phyloP scores from a whole-genome alignment of 2,888 invertebrate species.

The Cordilura impudica region DNA sequence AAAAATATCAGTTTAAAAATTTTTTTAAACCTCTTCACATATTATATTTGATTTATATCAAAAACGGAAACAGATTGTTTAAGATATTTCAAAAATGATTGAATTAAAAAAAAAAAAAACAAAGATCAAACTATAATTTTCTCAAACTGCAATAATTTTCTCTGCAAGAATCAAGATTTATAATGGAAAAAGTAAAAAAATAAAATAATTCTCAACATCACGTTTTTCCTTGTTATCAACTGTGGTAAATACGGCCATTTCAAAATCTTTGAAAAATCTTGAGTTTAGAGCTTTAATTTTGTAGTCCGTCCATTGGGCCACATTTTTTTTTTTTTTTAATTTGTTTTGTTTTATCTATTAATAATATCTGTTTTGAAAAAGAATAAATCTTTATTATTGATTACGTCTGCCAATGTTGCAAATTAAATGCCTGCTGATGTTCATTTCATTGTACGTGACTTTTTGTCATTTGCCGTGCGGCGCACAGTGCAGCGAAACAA shows the following conservation, averaged over 20 bases:
- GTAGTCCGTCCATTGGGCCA: constrained; percentile 34
- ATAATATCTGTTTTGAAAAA: background rate
- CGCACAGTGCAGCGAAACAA: constrained; percentile 1
- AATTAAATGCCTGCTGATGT: constrained; percentile 72
- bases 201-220: constrained; percentile 32
- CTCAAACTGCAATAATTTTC: constrained; percentile 55
- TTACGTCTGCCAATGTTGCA: constrained; percentile 76
- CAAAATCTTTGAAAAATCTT: constrained; percentile 54
- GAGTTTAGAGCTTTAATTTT: constrained; percentile 37
- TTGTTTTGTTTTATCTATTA: background rate
- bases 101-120: background rate
- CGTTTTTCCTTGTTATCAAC: constrained; percentile 42
- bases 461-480: constrained; percentile 53
- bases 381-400: constrained; percentile 71
- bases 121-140: constrained; percentile 44
- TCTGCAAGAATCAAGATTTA: constrained; percentile 5
- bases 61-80: constrained; percentile 53
- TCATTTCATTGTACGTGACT: constrained; percentile 57
- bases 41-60: constrained; percentile 36
- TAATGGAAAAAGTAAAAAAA: constrained; percentile 8
- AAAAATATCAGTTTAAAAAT: no score
- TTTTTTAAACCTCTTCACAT: no score
- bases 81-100: constrained; percentile 23
- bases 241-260: constrained; percentile 59
- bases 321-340: background rate